phyloP scores from a whole-genome alignment of 2,888 invertebrate species.

The Drosophila niveifrons region DNA sequence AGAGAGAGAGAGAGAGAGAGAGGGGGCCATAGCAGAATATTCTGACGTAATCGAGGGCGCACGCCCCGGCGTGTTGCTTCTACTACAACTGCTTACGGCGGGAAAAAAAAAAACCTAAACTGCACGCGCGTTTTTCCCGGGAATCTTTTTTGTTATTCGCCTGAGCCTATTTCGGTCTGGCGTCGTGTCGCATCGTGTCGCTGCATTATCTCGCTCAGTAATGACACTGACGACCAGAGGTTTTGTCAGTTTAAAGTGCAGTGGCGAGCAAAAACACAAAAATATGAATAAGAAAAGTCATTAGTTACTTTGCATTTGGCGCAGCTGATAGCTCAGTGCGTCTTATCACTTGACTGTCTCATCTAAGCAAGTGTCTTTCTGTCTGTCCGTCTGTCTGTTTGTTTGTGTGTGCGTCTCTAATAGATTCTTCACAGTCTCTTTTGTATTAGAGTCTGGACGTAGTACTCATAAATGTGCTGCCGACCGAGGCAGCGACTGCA shows the following conservation, averaged over 20 bases:
- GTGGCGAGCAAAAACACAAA: constrained; percentile 38
- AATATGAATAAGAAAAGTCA: constrained; percentile 60
- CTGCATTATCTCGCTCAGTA: constrained; percentile 69
- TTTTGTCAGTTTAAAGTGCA: constrained; percentile 67
- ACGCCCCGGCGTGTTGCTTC: constrained; percentile 54
- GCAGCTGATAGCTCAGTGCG: constrained; percentile 68
- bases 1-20: constrained; percentile 12
- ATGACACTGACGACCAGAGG: constrained; percentile 68
- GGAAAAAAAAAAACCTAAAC: constrained; percentile 46
- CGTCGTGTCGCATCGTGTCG: constrained; percentile 28
- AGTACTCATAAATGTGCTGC: constrained; percentile 38
- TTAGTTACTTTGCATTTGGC: constrained; percentile 76
- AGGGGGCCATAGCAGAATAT: constrained; percentile 27
- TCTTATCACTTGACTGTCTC: constrained; percentile 47
- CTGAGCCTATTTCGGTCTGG: constrained; percentile 55
- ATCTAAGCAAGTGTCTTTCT: neutral
- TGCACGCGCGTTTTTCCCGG: constrained; percentile 78
- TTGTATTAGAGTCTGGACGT: constrained; percentile 39
- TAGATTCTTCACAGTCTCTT: constrained; percentile 68
- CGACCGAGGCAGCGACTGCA: constrained; percentile 19
- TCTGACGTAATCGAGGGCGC: constrained; percentile 72
- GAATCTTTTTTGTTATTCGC: constrained; percentile 42
- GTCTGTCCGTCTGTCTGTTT: neutral
- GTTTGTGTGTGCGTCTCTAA: constrained; percentile 40
- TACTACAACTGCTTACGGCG: constrained; percentile 57